Evolutionary conservation across 1,140 invertebrate genomes (phyloP), one percentile per base, ranked within the genome.

Genomic region (Drosophila arizonae): DNA sequence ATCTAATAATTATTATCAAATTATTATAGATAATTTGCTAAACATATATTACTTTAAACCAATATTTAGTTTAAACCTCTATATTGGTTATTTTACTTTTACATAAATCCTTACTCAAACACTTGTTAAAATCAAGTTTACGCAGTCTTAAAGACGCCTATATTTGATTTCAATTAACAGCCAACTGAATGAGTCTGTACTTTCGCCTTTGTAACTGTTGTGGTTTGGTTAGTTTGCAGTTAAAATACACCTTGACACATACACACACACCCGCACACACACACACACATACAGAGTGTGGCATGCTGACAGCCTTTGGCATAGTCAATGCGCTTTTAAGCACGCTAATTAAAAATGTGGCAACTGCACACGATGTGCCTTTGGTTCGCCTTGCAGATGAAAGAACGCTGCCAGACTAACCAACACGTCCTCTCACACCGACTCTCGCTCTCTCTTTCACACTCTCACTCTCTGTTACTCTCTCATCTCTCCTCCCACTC

Each of bases 331-430:
- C 76, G 84, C 84, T 88, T 84, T 87, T 87, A 88, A 87, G 84
- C 68, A 74, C 76, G 84, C 84, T 87, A 87, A 87, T 87, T 87
- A 87, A 87, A 87, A 87, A 88, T 87, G 84, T 87, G 84, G 84
- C 82, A 79, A 79, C 60, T 79, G 76, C 76, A 87, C 76, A 87
- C 84, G 73, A 69, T 62, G 68, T 48, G 33, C 48, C 39, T 58
- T 30, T 54, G 61, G 57, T 15, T 33, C 21, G 52, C 10, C 11
- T 33, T n/a, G 26, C 15, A 48, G 45, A 60, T 56, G 54, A 56
- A 56, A 63, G 36, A 11, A 9, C 58, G 9, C 58, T 9, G 30
- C 24, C n/a, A 33, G 33, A 36, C 50, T 8, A 11, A 10, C 13
- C 39, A 43, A 11, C 41, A 11, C 46, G 21, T 24, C 21, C 21